A percentile compares a stretch with the other conserved stretches of the same genome.
These are phyloP conservation scores for Mizuhopecten yessoensis DNA, from an alignment of 1,140 invertebrate genomes.

Conservation along the genomic window DNA sequence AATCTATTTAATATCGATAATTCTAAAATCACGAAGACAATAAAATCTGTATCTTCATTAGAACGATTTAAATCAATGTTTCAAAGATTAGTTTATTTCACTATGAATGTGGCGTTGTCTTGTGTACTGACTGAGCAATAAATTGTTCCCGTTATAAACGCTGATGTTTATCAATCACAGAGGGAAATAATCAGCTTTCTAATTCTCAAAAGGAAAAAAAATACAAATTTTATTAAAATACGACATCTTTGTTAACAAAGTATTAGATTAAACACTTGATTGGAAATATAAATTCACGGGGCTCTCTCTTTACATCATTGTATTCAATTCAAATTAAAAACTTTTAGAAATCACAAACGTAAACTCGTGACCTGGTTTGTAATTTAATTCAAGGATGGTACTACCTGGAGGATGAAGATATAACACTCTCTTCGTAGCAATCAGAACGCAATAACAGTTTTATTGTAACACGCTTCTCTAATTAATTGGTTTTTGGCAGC, in stretches of 20 bases:
- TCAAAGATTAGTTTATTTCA: no score
- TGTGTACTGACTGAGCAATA: no score
- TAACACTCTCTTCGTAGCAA: neutral
- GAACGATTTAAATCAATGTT: no score
- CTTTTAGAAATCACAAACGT: conserved; percentile 10
- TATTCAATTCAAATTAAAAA: conserved; percentile 36
- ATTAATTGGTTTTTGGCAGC: conserved; percentile 38
- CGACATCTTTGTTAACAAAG: conserved; percentile 6
- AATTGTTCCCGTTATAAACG: neutral
- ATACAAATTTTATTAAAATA: neutral
- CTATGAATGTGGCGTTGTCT: no score
- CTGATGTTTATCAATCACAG: neutral
- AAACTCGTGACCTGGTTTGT: neutral
- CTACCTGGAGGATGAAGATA: conserved; percentile 2
- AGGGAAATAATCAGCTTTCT: neutral
- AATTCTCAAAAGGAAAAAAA: neutral
- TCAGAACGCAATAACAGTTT: neutral
- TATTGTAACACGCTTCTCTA: neutral
- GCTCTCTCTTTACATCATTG: conserved; percentile 7
- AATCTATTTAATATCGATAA: no score
- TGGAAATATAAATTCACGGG: neutral
- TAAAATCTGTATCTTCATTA: no score
- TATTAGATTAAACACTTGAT: conserved; percentile 32
- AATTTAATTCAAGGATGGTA: conserved; percentile 1
- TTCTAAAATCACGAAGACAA: no score